Percentiles rank a stretch among this genome's conserved stretches.
Conservation (phyloP, 2,888 invertebrate species). For the Sarcophaga subvicina region DNA sequence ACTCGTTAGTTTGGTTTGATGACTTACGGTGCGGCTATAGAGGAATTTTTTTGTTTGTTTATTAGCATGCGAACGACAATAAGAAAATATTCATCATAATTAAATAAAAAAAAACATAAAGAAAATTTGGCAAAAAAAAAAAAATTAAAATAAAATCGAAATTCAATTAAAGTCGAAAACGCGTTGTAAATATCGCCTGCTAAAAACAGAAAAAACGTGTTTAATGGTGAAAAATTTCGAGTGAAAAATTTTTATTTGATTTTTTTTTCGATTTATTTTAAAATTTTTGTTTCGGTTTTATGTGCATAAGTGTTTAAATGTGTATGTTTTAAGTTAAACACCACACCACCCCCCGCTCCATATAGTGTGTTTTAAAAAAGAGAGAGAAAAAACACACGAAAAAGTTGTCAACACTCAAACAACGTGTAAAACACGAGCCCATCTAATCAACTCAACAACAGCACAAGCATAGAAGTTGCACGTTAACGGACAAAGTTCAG, state of each 20-base stretch:
- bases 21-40: constrained; percentile 66
- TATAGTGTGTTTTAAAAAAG: neutral
- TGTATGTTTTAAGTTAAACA: constrained; percentile 6
- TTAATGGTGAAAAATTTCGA: neutral
- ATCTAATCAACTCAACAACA: neutral
- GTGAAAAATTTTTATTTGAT: constrained; percentile 3
- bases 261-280: neutral
- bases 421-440: constrained; percentile 42
- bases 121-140: constrained; percentile 17
- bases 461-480: neutral
- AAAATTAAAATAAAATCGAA: neutral
- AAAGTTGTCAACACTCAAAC: constrained; percentile 24
- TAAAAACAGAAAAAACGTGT: neutral
- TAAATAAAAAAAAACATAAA: constrained; percentile 20
- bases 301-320: neutral
- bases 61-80: constrained; percentile 62
- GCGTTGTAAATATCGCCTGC: neutral
- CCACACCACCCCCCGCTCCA: neutral
- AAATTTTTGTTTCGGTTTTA: neutral
- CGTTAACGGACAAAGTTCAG: constrained; percentile 48
- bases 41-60: constrained; percentile 22
- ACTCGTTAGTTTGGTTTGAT: constrained; percentile 70
- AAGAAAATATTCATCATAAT: constrained; percentile 14
- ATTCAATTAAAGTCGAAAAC: neutral
- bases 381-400: neutral